Evolutionary conservation across 2,113 vertebrate species (phyloP), one percentile per base, ranked within the genome.

Genomic region (Emydocephalus ijimae): DNA sequence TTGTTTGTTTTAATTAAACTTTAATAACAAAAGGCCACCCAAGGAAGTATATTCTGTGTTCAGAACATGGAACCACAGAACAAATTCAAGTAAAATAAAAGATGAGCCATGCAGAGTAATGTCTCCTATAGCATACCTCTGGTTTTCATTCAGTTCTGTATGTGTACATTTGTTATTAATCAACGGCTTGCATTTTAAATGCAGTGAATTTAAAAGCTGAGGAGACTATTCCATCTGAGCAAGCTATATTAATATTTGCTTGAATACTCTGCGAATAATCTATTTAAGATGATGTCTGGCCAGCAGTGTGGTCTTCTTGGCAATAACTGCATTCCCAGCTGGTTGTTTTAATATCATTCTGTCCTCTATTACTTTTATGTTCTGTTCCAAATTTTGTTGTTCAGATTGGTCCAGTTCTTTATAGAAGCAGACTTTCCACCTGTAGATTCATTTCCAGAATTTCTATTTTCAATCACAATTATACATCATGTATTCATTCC

Each of bases 201-300:
- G 61, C 90, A 86, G 94, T 90, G 89, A 94, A 93, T 96, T 95
- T 96, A 96, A 95, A 95, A 95, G 95, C 94, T 96, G 96, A 96
- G 94, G 85, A 96, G 97, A 92, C 96, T 96, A 97, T 96, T 97
- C 96, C 95, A 96, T 93, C 96, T 95, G 96, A 96, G 96, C 95
- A 97, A 97, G 95, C 95, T 96, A 96, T 94, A 96, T 96, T 97
- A 96, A 96, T 97, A 96, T 97, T 97, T 97, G 95, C 95, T 97
- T 96, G 94, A 96, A 96, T 96, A 97, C 96, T 96, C 93, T 95
- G 94, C 91, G 92, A 96, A 96, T 96, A 97, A 96, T 97, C 93
- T 96, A 94, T 93, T 97, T 97, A 96, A 94, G 93, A 96, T 93
- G 95, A 94, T 95, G 95, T 95, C 96, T 96, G 95, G 96, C 96